Evolutionary conservation across 2,888 invertebrate genomes (phyloP).

Genomic region (Pristionchus japonicus): DNA sequence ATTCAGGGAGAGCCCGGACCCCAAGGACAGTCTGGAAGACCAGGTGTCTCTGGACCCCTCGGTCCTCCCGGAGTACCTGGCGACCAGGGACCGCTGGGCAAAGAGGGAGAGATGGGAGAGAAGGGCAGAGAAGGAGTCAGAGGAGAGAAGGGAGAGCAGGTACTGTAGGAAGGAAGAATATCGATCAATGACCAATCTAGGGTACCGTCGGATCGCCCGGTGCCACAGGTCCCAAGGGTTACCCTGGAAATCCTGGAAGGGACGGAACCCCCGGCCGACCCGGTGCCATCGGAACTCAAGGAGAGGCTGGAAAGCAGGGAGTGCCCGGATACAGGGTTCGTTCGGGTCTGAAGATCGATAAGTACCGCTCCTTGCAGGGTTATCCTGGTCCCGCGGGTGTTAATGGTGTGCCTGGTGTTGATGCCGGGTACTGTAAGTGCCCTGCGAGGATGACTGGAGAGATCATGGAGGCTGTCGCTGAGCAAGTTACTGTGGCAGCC

Average conservation of each 20-base stretch:
- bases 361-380: neutral
- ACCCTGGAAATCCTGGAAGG: slow-evolving; percentile 39
- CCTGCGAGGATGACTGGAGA: neutral
- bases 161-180: neutral
- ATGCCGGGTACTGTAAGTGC: slow-evolving; percentile 47
- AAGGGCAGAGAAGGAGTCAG: slow-evolving; percentile 42
- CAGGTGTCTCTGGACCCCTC: neutral
- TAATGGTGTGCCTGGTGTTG: slow-evolving; percentile 24
- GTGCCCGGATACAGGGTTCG: slow-evolving; percentile 29
- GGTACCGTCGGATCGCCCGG: slow-evolving; percentile 23
- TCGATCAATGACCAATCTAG: neutral
- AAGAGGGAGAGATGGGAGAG: slow-evolving; percentile 44
- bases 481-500: neutral
- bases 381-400: slow-evolving; percentile 33
- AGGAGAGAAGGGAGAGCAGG: slow-evolving; percentile 43
- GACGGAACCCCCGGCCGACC: slow-evolving; percentile 1
- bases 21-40: slow-evolving; percentile 7
- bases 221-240: slow-evolving; percentile 35
- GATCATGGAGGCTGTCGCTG: neutral
- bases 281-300: slow-evolving; percentile 34
- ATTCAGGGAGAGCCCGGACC: slow-evolving; percentile 16
- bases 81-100: slow-evolving; percentile 33
- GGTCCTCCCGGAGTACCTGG: slow-evolving; percentile 41
- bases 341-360: too few species aligned
- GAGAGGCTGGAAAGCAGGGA: slow-evolving; percentile 23